Percentiles rank a stretch among this genome's conserved stretches.
phyloP scores from a whole-genome alignment of 2,888 invertebrate genomes.

The Thymelicus acteon region DNA sequence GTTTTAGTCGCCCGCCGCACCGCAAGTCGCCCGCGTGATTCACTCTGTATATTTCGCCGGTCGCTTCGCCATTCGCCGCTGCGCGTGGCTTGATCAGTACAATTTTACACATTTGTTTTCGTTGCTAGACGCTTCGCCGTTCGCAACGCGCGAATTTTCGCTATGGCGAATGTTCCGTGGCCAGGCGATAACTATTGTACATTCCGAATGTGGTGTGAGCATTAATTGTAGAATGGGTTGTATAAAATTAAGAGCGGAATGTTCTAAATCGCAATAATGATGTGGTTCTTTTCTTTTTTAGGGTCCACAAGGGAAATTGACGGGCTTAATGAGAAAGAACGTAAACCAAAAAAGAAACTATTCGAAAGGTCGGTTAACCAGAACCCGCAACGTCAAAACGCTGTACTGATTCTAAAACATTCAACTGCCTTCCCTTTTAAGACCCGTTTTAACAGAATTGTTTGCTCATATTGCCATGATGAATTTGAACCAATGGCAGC shows the following conservation, averaged over 20 bases:
- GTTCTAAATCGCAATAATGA: conserved; percentile 68
- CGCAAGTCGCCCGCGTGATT: too few relatives aligned
- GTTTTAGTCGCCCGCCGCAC: too few relatives aligned
- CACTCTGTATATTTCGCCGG: too few relatives aligned
- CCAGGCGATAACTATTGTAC: not conserved
- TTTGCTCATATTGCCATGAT: conserved; percentile 78
- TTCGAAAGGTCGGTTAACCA: conserved; percentile 80
- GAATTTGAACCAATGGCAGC: conserved; percentile 74
- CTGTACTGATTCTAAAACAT: conserved; percentile 72
- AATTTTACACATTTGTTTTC: too few relatives aligned
- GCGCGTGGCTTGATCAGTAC: too few relatives aligned
- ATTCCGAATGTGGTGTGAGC: conserved; percentile 4
- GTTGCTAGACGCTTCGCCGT: too few relatives aligned
- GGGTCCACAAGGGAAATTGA: conserved; percentile 73
- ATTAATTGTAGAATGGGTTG: conserved; percentile 30
- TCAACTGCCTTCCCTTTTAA: conserved; percentile 78
- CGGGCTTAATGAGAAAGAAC: conserved; percentile 67
- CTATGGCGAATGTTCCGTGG: too few relatives aligned
- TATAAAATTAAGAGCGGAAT: conserved; percentile 46
- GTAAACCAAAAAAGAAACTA: conserved; percentile 78
- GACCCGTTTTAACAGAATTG: conserved; percentile 76
- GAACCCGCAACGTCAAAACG: conserved; percentile 78
- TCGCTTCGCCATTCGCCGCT: too few relatives aligned
- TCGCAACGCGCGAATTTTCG: too few relatives aligned
- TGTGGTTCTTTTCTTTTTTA: conserved; percentile 79